phyloP scores from a whole-genome alignment of 1,140 invertebrate species.

The Drosophila grimshawi region DNA sequence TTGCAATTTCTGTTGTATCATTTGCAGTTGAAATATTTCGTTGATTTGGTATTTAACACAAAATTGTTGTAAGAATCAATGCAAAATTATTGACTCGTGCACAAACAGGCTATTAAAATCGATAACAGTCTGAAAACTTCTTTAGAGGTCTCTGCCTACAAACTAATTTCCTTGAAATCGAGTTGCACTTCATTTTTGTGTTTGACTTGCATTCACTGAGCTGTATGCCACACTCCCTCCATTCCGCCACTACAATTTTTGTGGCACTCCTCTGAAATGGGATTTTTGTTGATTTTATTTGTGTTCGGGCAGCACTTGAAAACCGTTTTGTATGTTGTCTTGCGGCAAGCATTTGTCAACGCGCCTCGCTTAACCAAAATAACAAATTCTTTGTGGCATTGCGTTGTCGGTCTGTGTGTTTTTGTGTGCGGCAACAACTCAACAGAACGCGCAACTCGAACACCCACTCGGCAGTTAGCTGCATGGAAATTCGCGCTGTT shows the following conservation, averaged over 20 bases:
- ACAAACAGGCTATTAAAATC: background rate
- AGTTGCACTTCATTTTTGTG: background rate
- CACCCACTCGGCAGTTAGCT: slow-evolving; percentile 50
- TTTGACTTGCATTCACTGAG: background rate
- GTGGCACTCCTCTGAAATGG: background rate
- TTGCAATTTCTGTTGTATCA: background rate
- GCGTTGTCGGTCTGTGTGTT: slow-evolving; percentile 5
- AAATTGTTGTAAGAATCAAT: slow-evolving; percentile 8
- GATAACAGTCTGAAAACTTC: slow-evolving; percentile 4
- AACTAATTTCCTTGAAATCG: background rate
- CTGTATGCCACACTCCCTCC: too few species aligned
- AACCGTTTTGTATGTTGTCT: slow-evolving; percentile 35
- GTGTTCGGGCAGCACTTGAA: slow-evolving; percentile 28
- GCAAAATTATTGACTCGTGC: background rate
- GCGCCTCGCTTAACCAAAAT: slow-evolving; percentile 18
- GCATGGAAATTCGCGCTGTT: slow-evolving; percentile 28
- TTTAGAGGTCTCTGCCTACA: too few species aligned
- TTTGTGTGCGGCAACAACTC: slow-evolving; percentile 5
- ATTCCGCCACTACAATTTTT: background rate
- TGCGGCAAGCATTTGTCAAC: slow-evolving; percentile 53
- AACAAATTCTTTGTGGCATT: slow-evolving; percentile 10
- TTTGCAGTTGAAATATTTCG: background rate
- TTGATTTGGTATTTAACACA: background rate
- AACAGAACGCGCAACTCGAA: slow-evolving; percentile 27
- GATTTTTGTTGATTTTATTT: slow-evolving; percentile 3